Evolutionary conservation across 2,888 invertebrate genomes (phyloP).

Genomic region (Napeogenes sylphis): DNA sequence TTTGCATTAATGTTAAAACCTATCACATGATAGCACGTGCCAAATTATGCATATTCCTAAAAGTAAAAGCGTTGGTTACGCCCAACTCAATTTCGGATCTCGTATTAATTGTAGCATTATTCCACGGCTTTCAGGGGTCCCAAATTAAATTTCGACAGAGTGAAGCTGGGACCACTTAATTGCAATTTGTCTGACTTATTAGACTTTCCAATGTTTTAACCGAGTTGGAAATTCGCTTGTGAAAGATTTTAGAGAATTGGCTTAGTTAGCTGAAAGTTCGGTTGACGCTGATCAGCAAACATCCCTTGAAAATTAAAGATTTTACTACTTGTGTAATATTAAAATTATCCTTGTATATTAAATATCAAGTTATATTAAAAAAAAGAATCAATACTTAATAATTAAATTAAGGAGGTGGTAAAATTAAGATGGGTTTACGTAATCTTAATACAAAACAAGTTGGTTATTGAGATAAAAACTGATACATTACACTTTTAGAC

Average conservation of each 20-base stretch:
- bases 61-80: conserved; percentile 4
- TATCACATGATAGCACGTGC: not conserved
- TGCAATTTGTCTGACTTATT: conserved; percentile 55
- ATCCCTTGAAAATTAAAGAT: not conserved
- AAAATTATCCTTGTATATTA: no score
- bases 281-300: conserved; percentile 1
- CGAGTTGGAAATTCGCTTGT: conserved; percentile 15
- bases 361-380: no score
- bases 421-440: no score
- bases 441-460: no score
- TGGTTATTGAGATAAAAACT: no score
- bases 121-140: conserved; percentile 12
- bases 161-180: conserved; percentile 46
- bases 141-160: conserved; percentile 52
- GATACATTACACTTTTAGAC: no score
- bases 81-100: conserved; percentile 34
- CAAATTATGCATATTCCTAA: not conserved
- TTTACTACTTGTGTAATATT: not conserved
- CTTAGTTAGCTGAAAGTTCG: conserved; percentile 12
- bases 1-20: not conserved
- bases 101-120: conserved; percentile 44
- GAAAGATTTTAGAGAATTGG: conserved; percentile 14
- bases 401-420: no score
- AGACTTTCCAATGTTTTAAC: conserved; percentile 26
- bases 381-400: no score